These are phyloP conservation scores for Tragelaphus imberbis DNA, from an alignment of 2,113 vertebrate genomes.

Conservation along the genomic window DNA sequence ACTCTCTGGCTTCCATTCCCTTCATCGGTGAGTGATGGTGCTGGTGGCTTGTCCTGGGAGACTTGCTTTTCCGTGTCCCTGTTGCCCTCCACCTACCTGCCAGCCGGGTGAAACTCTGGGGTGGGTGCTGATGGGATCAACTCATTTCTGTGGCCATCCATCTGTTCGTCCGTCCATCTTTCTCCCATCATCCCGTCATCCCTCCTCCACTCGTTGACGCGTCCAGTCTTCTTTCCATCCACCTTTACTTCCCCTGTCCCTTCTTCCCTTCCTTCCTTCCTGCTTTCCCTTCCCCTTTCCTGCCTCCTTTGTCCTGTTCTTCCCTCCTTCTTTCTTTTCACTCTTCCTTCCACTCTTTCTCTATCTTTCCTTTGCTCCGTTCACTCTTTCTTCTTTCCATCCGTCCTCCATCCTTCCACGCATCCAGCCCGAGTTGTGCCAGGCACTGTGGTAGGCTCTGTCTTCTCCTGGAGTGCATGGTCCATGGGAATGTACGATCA, in stretches of 20 bases:
- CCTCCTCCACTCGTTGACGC: background rate
- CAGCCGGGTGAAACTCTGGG: background rate
- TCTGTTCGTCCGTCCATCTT: background rate
- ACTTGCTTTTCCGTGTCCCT: background rate
- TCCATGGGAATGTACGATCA: background rate
- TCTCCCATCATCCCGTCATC: background rate
- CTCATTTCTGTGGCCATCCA: background rate
- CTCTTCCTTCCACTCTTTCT: background rate
- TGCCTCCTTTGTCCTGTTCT: background rate
- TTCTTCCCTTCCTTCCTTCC: background rate
- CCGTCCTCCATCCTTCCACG: background rate
- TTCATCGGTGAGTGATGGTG: slow-evolving; percentile 90
- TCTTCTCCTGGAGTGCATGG: background rate
- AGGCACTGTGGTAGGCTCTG: background rate
- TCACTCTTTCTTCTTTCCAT: background rate
- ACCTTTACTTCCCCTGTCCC: background rate
- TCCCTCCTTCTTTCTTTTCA: background rate
- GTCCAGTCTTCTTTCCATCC: background rate
- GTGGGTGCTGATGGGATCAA: background rate
- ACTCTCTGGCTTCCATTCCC: slow-evolving; percentile 95
- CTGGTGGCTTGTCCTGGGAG: background rate
- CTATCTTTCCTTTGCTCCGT: background rate
- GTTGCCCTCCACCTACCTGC: background rate
- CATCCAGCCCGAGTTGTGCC: background rate
- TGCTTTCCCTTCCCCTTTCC: too few relatives aligned